Evolutionary conservation across 1,140 invertebrate genomes (phyloP), one percentile per base, ranked within the genome.

Genomic region (Cydia splendana): DNA sequence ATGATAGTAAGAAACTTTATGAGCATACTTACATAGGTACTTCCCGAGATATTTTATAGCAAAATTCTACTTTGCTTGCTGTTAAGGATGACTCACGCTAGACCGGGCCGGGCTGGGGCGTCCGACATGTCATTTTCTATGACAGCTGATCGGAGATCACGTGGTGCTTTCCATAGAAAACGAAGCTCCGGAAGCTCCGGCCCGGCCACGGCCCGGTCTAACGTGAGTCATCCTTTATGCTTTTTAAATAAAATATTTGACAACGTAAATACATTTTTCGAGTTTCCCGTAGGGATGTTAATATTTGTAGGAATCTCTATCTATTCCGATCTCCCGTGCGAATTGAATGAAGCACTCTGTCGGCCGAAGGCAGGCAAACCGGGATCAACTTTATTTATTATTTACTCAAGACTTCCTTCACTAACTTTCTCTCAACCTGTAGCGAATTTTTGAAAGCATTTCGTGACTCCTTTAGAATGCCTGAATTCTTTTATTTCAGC

Each of bases 371-470:
- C 57, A 62, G 57, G n/a, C 18, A n/a, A 24, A 24, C 20, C 57
- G 57, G 9, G 57, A 62, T 62, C 57, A 62, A 62, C 57, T 62
- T 62, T 62, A 62, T 62, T 62, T 62, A 62, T 62, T 62, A 62
- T 62, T 62, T 62, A 62, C 57, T 18, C 57, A 62, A 62, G 57
- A 9, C 51, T 18, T 53, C 51, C n/a, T 53, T 53, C 12, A 18
- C 51, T 53, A 53, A 53, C 51, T 18, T 53, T 18, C n/a, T 18
- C n/a, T 4, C 51, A 53, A 62, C 57, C 20, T 62, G 57, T 62
- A 24, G 20, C 57, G 10, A 62, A 62, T 12, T 12, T 24, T 10
- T 12, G 57, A 24, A 24, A 62, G 18, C 24, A 5, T 24, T 62
- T 62, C 57, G 15, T 24, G 18, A 62, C 9, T 24, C 10, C 18